These are phyloP conservation scores for Epinephelus awoara DNA, from an alignment of 2,797 vertebrate genomes.

Conservation along the genomic window DNA sequence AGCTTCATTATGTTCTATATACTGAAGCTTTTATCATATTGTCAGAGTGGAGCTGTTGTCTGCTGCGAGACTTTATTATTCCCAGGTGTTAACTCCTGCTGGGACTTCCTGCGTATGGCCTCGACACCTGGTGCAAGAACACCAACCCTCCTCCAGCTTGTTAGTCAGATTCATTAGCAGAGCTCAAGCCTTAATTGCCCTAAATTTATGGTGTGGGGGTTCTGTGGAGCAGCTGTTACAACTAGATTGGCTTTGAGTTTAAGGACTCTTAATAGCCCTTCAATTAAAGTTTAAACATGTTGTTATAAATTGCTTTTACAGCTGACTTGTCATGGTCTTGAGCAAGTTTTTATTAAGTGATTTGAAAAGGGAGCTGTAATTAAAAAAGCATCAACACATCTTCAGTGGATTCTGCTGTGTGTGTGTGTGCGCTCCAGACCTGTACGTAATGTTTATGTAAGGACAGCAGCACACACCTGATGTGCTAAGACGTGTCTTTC, in stretches of 20 bases:
- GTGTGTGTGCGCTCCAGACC: not conserved
- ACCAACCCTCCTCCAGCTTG: constrained; percentile 57
- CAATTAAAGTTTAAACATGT: constrained; percentile 14
- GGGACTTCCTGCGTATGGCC: constrained; percentile 64
- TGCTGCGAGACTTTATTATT: constrained; percentile 60
- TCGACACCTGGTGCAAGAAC: constrained; percentile 70
- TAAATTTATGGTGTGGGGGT: constrained; percentile 61
- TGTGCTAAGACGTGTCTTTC: constrained; percentile 11
- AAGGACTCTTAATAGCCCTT: constrained; percentile 14
- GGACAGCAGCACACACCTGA: not conserved
- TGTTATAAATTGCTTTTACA: not conserved
- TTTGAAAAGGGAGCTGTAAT: not conserved
- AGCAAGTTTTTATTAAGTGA: not conserved
- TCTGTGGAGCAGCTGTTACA: constrained; percentile 56
- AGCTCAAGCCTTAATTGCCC: constrained; percentile 66
- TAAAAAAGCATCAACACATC: not conserved
- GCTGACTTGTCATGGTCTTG: not conserved
- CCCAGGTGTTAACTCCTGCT: constrained; percentile 75
- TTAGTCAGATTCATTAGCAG: constrained; percentile 73
- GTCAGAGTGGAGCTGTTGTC: constrained; percentile 50
- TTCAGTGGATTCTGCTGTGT: not conserved
- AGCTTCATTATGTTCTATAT: not conserved
- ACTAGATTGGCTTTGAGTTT: constrained; percentile 10
- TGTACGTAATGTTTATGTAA: constrained; percentile 8
- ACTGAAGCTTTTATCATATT: constrained; percentile 18